Evolutionary conservation across 2,113 vertebrate species (phyloP).

Genomic region (Pterocles gutturalis): DNA sequence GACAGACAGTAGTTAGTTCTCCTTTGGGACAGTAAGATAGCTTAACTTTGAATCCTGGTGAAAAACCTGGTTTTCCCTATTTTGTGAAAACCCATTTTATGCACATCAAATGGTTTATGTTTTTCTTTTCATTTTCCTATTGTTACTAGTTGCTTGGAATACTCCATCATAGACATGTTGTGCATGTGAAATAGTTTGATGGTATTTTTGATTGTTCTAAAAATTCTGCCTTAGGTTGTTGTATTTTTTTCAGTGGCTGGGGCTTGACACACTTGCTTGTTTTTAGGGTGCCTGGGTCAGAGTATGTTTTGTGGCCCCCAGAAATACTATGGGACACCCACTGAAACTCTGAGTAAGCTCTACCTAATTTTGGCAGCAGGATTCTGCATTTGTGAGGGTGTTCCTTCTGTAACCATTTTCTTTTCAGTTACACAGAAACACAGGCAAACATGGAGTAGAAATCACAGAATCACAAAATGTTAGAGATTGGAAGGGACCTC

Average conservation of each 20-base stretch:
- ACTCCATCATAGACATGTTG: fast-evolving
- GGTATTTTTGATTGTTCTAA: background rate
- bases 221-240: background rate
- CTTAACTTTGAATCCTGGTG: background rate
- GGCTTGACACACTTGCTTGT: background rate
- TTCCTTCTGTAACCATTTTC: background rate
- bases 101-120: background rate
- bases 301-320: background rate
- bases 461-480: too few species aligned
- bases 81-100: background rate
- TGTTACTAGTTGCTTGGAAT: background rate
- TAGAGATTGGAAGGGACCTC: too few species aligned
- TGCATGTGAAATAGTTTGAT: fast-evolving
- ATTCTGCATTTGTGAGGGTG: background rate
- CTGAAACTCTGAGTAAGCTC: background rate
- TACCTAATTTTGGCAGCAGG: background rate
- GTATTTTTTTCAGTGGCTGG: background rate
- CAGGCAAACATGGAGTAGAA: background rate
- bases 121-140: background rate
- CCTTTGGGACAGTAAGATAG: slow-evolving; percentile 47
- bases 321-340: background rate
- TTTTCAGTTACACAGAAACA: background rate
- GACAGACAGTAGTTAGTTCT: slow-evolving; percentile 67
- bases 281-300: background rate
- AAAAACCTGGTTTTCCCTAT: background rate